These are phyloP conservation scores for Fopius arisanus DNA, from an alignment of 1,140 invertebrate species.

Conservation along the genomic window DNA sequence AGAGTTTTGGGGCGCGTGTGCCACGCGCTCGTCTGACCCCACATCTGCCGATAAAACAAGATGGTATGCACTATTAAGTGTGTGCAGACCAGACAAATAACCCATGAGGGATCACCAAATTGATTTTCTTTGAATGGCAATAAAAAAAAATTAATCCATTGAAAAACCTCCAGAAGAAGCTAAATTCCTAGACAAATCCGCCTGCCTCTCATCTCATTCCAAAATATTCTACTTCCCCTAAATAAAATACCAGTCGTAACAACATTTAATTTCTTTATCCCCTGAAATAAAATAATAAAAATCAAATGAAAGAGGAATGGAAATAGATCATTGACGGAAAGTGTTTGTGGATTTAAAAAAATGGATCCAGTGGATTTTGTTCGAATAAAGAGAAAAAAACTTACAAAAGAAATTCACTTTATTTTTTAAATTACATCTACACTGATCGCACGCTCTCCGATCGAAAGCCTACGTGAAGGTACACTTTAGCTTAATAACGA, in stretches of 20 bases:
- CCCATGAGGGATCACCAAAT: not conserved
- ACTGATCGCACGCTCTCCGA: conserved; percentile 14
- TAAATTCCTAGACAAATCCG: no score
- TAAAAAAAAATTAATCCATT: not conserved
- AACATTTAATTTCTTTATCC: no score
- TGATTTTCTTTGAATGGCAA: not conserved
- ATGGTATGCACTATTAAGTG: not conserved
- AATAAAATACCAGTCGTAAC: no score
- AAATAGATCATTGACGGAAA: no score
- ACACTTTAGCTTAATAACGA: conserved; percentile 29
- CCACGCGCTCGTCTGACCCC: conserved; percentile 19
- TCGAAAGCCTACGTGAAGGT: conserved; percentile 24
- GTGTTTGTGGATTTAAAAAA: no score
- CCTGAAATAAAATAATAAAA: no score
- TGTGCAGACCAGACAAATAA: not conserved
- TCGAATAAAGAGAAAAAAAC: not conserved
- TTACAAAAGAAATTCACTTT: conserved; percentile 22
- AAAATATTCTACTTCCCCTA: no score
- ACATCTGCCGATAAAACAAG: conserved; percentile 28
- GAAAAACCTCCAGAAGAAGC: conserved; percentile 8
- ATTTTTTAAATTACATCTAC: conserved; percentile 27
- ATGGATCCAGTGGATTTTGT: no score
- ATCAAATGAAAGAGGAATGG: no score
- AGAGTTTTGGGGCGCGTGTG: conserved; percentile 49
- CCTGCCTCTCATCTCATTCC: no score